Evolutionary conservation across 2,888 invertebrate species (phyloP), one percentile per base, ranked within the genome.

Genomic region (Crocallis elinguaria): DNA sequence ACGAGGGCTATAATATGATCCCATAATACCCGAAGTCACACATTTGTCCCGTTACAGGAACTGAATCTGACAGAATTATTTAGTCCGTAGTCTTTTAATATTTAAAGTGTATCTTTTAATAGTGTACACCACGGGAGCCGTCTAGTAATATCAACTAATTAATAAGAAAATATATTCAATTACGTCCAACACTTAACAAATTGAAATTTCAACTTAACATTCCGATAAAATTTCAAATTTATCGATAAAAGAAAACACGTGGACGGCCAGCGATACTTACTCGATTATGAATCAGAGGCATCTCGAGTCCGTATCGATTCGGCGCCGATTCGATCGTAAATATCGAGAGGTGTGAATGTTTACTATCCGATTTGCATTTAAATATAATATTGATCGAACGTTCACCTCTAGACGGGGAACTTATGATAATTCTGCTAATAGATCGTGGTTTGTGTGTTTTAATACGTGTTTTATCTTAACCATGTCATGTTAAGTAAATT

Each of bases 321-420:
- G 25, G 37, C 39, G 16, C 35, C 38, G 51, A 29, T 35, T 37
- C 46, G 45, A 53, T 55, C 45, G 33, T 48, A 49, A 52, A 53
- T 33, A 49, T 35, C 35, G 30, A 29, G 32, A 55, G 49, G 55
- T 55, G 55, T 55, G 44, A 58, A 54, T 54, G 43, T 52, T 46
- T 57, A 49, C 49, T 55, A 37, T 48, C 44, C 46, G 35, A 60
- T 60, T 57, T 51, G 41, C 54, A 57, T 60, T 49, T 39, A 51
- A 36, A 60, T 59, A 51, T 45, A 43, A 25, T 51, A 41, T 54
- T 33, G 37, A 39, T 44, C 21, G 59, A 35, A 36, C 59, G 38
- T 59, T 59, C 51, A 55, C 55, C 59, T 55, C 51, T 23, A 33
- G n/a, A 29, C 11, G 29, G 8, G 41, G 48, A 38, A 53, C 14